phyloP scores from a whole-genome alignment of 1,140 invertebrate species.

The Drosophila busckii region DNA sequence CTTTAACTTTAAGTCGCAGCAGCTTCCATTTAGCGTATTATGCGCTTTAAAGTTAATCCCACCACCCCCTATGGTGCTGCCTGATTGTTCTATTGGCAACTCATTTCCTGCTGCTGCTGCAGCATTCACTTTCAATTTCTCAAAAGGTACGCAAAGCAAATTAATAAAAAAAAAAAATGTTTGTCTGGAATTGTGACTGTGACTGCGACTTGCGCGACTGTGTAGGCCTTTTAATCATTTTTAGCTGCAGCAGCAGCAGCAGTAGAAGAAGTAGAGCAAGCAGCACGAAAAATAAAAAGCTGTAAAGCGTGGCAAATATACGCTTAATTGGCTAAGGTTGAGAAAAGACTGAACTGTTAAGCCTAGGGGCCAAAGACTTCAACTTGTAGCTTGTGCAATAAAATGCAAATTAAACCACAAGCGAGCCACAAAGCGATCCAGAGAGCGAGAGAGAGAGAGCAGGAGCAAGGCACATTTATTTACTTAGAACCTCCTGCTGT shows the following conservation, averaged over 20 bases:
- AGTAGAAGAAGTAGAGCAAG: constrained; percentile 59
- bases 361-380: constrained; percentile 1
- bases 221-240: constrained; percentile 69
- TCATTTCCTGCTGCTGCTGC: constrained; percentile 60
- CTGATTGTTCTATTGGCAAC: constrained; percentile 75
- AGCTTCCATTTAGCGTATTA: no score
- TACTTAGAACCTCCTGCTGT: constrained; percentile 79
- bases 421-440: constrained; percentile 28
- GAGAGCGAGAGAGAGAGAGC: constrained; percentile 21
- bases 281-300: constrained; percentile 36
- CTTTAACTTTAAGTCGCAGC: no score
- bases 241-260: constrained; percentile 54
- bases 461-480: constrained; percentile 69
- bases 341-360: not conserved
- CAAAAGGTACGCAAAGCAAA: constrained; percentile 34
- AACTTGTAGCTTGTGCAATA: constrained; percentile 57
- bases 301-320: constrained; percentile 78
- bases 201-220: constrained; percentile 8
- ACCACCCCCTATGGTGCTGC: constrained; percentile 66
- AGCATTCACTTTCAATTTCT: constrained; percentile 73
- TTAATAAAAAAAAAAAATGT: constrained; percentile 66
- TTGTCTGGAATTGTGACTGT: constrained; percentile 28
- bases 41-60: no score
- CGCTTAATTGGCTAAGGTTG: constrained; percentile 73
- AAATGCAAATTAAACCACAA: constrained; percentile 78